Conservation (phyloP, 2,113 vertebrate genomes). For the Cygnus atratus region DNA sequence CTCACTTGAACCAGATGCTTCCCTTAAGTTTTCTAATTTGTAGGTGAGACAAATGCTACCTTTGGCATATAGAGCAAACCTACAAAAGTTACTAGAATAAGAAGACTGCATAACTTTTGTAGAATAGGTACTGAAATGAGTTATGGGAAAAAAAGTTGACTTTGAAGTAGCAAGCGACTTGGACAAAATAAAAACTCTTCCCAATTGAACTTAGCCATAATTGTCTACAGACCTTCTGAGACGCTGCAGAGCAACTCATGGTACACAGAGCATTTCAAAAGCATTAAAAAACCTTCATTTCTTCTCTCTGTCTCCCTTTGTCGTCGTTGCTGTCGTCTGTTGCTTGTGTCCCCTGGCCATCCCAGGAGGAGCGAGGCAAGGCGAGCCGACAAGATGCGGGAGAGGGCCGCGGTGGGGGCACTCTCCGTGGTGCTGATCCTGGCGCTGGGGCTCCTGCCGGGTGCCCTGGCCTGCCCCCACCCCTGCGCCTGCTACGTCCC, state of each 20-base stretch:
- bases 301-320: background rate
- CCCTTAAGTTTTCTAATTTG: background rate
- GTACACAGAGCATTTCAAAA: background rate
- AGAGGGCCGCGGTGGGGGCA: background rate
- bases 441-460: background rate
- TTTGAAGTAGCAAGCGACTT: background rate
- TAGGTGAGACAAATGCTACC: background rate
- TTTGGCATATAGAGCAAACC: background rate
- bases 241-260: background rate
- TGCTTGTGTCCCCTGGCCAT: background rate
- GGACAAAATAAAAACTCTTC: background rate
- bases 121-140: background rate
- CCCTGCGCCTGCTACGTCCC: constrained; percentile 89
- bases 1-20: background rate
- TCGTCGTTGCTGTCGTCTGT: no score
- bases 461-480: constrained; percentile 76
- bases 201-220: background rate
- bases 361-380: constrained; percentile 15
- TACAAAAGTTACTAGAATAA: background rate
- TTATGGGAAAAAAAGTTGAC: background rate
- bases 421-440: constrained; percentile 75
- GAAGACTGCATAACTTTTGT: background rate
- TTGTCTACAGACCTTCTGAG: background rate
- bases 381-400: constrained; percentile 16
- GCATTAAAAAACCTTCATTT: accelerated